Conservation (phyloP, 2,888 invertebrate genomes). For the Emmelina monodactyla region DNA sequence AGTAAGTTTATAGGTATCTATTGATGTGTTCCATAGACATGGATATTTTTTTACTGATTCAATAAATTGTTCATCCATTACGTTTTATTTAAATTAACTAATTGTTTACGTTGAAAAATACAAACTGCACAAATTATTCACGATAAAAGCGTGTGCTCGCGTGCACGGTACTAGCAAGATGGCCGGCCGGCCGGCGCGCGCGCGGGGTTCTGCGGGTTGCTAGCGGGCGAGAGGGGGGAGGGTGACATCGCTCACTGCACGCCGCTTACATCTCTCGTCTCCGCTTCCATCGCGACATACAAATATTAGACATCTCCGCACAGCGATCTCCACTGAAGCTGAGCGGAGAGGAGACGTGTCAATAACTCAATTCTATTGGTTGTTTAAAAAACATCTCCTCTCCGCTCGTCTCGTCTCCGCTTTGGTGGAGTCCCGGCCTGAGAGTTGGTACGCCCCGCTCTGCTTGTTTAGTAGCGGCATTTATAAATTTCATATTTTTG, state of each 20-base stretch:
- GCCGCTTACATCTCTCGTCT: slow-evolving; percentile 9
- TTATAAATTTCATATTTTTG: no score
- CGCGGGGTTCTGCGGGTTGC: no score
- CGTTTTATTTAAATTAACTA: no score
- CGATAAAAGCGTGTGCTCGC: no score
- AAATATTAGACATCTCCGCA: slow-evolving; percentile 15
- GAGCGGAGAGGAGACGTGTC: not conserved
- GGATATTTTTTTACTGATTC: slow-evolving; percentile 17
- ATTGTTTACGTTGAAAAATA: no score
- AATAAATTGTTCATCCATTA: slow-evolving; percentile 17
- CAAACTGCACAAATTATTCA: no score
- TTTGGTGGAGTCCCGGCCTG: slow-evolving; percentile 5
- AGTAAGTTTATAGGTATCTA: slow-evolving; percentile 15
- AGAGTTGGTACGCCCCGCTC: no score
- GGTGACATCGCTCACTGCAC: slow-evolving; percentile 7
- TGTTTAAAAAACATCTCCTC: slow-evolving; percentile 10
- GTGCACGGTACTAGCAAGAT: no score
- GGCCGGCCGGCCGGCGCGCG: no score
- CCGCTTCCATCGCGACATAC: slow-evolving; percentile 13
- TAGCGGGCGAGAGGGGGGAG: no score
- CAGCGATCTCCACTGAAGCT: not conserved
- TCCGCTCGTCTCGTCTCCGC: slow-evolving; percentile 9
- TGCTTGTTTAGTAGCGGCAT: no score
- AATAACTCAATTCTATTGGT: slow-evolving; percentile 4
- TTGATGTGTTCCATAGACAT: no score